Evolutionary conservation across 1,140 invertebrate species (phyloP).

Genomic region (Eubasilissa regina): DNA sequence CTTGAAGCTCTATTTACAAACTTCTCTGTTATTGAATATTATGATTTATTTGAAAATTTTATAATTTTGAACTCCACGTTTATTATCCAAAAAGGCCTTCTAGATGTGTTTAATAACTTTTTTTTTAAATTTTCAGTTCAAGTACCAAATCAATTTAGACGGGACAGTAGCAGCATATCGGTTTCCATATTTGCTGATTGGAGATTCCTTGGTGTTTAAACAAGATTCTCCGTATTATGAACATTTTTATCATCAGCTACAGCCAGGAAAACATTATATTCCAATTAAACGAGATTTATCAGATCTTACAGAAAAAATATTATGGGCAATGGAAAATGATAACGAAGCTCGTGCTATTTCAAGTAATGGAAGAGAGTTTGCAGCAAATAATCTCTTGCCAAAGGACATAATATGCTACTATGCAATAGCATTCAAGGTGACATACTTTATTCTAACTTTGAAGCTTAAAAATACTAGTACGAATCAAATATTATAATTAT

Average conservation of each 20-base stretch:
- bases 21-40: too few relatives aligned
- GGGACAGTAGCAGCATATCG: slow-evolving; percentile 97
- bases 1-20: too few relatives aligned
- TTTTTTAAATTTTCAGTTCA: slow-evolving; percentile 81
- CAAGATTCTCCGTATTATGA: slow-evolving; percentile 95
- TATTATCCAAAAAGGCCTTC: too few relatives aligned
- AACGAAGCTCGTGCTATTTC: slow-evolving; percentile 81
- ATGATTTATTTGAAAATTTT: too few relatives aligned
- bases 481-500: too few relatives aligned
- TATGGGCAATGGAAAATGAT: slow-evolving; percentile 88
- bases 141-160: slow-evolving; percentile 96
- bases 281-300: slow-evolving; percentile 86
- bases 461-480: too few relatives aligned
- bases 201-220: slow-evolving; percentile 91
- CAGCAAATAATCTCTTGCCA: slow-evolving; percentile 86
- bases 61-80: too few relatives aligned
- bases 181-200: slow-evolving; percentile 91
- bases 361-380: slow-evolving; percentile 81
- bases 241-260: slow-evolving; percentile 89
- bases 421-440: slow-evolving; percentile 82
- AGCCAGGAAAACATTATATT: slow-evolving; percentile 87
- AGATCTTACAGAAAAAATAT: slow-evolving; percentile 85
- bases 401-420: slow-evolving; percentile 94
- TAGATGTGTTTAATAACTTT: too few relatives aligned
- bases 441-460: neutral